Conservation (phyloP, 37 sponge, comb jelly and placozoan species). For the Mnemiopsis leidyi region DNA sequence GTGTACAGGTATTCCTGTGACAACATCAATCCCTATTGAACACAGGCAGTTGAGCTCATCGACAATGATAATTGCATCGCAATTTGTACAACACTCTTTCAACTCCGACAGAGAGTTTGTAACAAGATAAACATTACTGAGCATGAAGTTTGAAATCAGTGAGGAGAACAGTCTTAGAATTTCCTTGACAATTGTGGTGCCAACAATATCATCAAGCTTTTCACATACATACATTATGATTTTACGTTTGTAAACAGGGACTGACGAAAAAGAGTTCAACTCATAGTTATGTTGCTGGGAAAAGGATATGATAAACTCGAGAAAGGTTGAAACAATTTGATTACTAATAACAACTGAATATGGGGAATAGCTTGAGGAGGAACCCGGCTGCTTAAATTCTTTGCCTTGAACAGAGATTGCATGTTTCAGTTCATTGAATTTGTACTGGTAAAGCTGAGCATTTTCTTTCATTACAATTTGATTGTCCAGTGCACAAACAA, state of each 20-base stretch:
- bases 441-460: slow-evolving; percentile 20
- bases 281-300: background rate
- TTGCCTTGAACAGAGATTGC: slow-evolving; percentile 9
- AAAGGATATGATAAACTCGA: background rate
- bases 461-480: slow-evolving; percentile 60
- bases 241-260: background rate
- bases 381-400: background rate
- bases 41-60: background rate
- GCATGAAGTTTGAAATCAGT: slow-evolving; percentile 6
- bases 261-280: background rate
- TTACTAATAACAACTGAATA: background rate
- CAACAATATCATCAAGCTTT: background rate
- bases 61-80: background rate
- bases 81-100: background rate
- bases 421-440: slow-evolving; percentile 10
- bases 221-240: background rate
- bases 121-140: background rate
- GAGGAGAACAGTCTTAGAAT: background rate
- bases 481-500: slow-evolving; percentile 20
- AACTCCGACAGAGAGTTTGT: background rate
- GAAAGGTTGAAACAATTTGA: slow-evolving; percentile 24
- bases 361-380: background rate
- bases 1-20: slow-evolving; percentile 44
- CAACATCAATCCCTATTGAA: background rate
- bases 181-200: background rate